Evolutionary conservation across 1,140 invertebrate species (phyloP).

Genomic region (Dinothrombium tinctorium): DNA sequence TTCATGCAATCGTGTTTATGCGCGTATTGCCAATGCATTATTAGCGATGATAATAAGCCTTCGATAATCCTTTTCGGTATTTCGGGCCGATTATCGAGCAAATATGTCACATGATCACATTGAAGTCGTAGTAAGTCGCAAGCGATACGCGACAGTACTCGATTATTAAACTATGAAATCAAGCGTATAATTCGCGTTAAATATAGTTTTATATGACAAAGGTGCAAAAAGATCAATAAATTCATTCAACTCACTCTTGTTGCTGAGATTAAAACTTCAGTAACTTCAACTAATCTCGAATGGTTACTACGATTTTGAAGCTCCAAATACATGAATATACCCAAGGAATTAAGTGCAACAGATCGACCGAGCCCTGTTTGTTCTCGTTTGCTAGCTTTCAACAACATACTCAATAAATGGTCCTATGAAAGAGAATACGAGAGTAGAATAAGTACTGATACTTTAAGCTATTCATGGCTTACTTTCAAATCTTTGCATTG

Average conservation of each 20-base stretch:
- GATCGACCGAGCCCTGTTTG: constrained; percentile 60
- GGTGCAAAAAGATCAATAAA: not conserved
- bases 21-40: constrained; percentile 2
- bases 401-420: constrained; percentile 48
- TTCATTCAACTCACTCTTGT: constrained; percentile 34
- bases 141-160: constrained; percentile 59
- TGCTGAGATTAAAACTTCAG: constrained; percentile 60
- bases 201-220: not conserved
- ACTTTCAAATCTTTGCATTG: constrained; percentile 54
- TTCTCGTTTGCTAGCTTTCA: constrained; percentile 61
- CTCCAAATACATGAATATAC: constrained; percentile 57
- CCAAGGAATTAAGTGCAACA: constrained; percentile 62
- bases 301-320: constrained; percentile 36
- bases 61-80: constrained; percentile 47
- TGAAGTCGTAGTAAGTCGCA: constrained; percentile 55
- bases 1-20: constrained; percentile 3
- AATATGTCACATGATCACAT: constrained; percentile 46
- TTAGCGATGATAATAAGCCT: constrained; percentile 21
- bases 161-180: constrained; percentile 42
- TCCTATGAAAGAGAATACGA: not conserved
- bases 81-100: constrained; percentile 48
- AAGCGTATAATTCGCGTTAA: not conserved
- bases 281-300: constrained; percentile 42
- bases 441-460: not conserved
- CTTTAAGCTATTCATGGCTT: constrained; percentile 12